Percentiles rank a stretch among this genome's conserved stretches.
These are phyloP conservation scores for Galbula dea DNA, from an alignment of 2,113 vertebrate species.

Conservation along the genomic window DNA sequence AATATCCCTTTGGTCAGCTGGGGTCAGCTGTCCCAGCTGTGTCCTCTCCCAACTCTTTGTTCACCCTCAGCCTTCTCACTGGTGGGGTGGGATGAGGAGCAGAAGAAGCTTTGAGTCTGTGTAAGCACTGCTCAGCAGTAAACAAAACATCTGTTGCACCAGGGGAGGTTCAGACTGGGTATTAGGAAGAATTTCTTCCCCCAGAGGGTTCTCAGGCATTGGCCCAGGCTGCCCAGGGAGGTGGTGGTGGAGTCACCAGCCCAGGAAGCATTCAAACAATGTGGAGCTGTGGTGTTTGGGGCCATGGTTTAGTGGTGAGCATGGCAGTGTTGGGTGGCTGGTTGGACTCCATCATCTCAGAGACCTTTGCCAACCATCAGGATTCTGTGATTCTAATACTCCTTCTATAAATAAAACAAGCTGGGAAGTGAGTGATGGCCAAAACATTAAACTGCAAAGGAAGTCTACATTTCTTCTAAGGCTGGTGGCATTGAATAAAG, in stretches of 20 bases:
- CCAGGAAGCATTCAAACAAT: too few relatives aligned
- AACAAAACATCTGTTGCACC: not conserved
- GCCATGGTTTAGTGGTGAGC: too few relatives aligned
- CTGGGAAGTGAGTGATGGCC: not conserved
- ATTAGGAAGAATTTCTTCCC: too few relatives aligned
- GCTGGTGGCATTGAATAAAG: not conserved
- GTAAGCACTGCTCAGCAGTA: not conserved
- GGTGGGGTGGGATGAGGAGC: rapidly evolving
- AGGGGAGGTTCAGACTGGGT: too few relatives aligned
- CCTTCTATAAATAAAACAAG: not conserved
- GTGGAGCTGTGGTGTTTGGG: too few relatives aligned
- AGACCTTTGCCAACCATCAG: too few relatives aligned
- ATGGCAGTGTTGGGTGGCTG: too few relatives aligned
- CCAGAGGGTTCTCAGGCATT: too few relatives aligned
- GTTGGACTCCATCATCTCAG: too few relatives aligned
- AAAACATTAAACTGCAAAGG: not conserved
- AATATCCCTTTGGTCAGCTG: not conserved
- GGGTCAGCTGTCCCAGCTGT: not conserved
- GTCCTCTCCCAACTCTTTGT: not conserved
- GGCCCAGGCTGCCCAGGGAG: too few relatives aligned
- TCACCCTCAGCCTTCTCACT: rapidly evolving
- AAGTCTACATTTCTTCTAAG: not conserved
- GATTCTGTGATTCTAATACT: too few relatives aligned
- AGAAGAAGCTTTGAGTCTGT: not conserved
- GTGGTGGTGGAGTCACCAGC: not conserved